These are phyloP conservation scores for Aphodius sticticus DNA, from an alignment of 2,888 invertebrate species.

Conservation along the genomic window DNA sequence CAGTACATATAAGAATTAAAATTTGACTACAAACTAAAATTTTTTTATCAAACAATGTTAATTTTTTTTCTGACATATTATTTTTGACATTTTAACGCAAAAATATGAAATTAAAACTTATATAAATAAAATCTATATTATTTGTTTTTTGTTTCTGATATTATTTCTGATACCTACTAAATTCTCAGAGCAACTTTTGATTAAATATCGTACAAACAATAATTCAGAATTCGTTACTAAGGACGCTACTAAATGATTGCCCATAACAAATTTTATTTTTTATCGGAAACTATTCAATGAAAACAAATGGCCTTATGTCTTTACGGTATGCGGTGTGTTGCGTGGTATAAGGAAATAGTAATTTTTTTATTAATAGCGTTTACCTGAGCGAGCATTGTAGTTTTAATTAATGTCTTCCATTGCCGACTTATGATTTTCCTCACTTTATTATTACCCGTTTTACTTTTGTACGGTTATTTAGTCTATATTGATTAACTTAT, in stretches of 20 bases:
- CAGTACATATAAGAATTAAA: no score
- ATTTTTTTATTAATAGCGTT: conserved; percentile 51
- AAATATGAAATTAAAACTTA: no score
- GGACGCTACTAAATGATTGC: background rate
- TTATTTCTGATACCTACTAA: no score
- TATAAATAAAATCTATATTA: no score
- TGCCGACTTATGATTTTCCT: conserved; percentile 44
- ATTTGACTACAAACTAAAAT: no score
- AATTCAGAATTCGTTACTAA: background rate
- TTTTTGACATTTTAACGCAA: no score
- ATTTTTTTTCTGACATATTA: no score
- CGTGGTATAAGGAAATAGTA: conserved; percentile 21
- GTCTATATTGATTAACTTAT: background rate
- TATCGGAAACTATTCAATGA: conserved; percentile 50
- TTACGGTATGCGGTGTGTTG: conserved; percentile 47
- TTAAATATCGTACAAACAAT: no score
- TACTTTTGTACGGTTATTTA: conserved; percentile 27
- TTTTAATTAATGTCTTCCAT: conserved; percentile 54
- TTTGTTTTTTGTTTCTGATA: no score
- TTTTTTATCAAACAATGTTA: no score
- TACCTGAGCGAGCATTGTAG: conserved; percentile 50
- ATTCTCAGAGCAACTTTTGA: no score
- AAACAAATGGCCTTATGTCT: conserved; percentile 56
- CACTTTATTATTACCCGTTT: conserved; percentile 36
- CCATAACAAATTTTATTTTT: background rate